Evolutionary conservation across 2,113 vertebrate species (phyloP).

Genomic region (Anser brachyrhynchus): DNA sequence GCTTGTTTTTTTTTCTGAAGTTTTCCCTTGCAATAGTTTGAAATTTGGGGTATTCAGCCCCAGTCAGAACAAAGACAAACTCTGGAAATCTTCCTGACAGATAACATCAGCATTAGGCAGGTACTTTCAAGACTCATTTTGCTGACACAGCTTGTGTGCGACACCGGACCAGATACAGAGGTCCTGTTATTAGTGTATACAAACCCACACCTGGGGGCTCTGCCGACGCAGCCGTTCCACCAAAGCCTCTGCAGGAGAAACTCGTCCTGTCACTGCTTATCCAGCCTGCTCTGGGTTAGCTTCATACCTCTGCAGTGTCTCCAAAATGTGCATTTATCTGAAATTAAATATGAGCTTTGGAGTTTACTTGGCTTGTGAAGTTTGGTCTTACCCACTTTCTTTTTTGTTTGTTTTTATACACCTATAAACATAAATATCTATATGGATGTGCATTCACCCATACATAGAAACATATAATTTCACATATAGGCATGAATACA

Average conservation of each 20-base stretch:
- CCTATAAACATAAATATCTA: not conserved
- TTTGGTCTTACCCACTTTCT: not conserved
- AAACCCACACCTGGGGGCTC: not conserved
- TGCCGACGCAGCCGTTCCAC: not conserved
- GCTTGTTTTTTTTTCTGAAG: not conserved
- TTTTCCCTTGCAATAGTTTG: not conserved
- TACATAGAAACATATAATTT: not conserved
- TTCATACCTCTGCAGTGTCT: not conserved
- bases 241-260: not conserved
- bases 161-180: not conserved
- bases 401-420: not conserved
- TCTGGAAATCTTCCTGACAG: not conserved
- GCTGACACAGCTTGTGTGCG: not conserved
- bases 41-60: not conserved
- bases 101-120: not conserved
- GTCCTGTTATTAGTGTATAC: not conserved
- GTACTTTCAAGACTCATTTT: not conserved
- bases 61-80: not conserved
- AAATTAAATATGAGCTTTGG: not conserved
- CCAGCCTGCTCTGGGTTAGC: not conserved
- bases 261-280: not conserved
- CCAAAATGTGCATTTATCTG: not conserved
- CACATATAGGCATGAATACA: not conserved
- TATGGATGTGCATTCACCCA: not conserved
- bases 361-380: not conserved